Percentiles rank a stretch among this genome's conserved stretches.
These are phyloP conservation scores for Glyptemys insculpta DNA, from an alignment of 2,797 vertebrate species.

Conservation along the genomic window DNA sequence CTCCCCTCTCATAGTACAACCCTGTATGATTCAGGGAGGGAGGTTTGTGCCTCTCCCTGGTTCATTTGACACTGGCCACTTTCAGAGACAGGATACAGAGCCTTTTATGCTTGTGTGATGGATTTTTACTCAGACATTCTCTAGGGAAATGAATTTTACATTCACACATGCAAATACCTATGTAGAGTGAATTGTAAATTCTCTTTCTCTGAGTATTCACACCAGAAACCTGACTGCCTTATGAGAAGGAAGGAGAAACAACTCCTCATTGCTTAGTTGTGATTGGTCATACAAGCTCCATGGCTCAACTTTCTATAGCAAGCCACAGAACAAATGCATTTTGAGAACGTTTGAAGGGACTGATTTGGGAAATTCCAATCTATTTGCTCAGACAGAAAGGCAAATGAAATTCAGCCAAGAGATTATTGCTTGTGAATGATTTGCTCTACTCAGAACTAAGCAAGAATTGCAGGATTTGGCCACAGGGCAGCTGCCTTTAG, in stretches of 20 bases:
- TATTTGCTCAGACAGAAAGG: constrained; percentile 48
- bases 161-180: not conserved
- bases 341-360: constrained; percentile 56
- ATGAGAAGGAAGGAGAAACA: not conserved
- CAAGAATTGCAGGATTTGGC: not conserved
- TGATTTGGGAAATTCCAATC: constrained; percentile 63
- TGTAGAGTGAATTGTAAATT: not conserved
- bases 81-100: not conserved
- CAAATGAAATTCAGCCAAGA: constrained; percentile 47
- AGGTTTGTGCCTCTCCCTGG: constrained; percentile 49
- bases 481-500: not conserved
- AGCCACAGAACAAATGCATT: constrained; percentile 37
- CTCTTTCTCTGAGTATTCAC: not conserved
- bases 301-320: constrained; percentile 4
- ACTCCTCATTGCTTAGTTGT: not conserved
- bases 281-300: too few species aligned
- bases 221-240: not conserved
- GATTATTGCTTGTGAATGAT: constrained; percentile 28
- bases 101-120: not conserved
- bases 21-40: constrained; percentile 9
- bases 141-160: not conserved
- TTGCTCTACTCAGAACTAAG: constrained; percentile 24
- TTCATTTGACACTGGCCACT: not conserved
- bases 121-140: not conserved
- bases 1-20: constrained; percentile 35